These are phyloP conservation scores for Dicrostonyx torquatus DNA, from an alignment of 2,797 vertebrate species.

Conservation along the genomic window DNA sequence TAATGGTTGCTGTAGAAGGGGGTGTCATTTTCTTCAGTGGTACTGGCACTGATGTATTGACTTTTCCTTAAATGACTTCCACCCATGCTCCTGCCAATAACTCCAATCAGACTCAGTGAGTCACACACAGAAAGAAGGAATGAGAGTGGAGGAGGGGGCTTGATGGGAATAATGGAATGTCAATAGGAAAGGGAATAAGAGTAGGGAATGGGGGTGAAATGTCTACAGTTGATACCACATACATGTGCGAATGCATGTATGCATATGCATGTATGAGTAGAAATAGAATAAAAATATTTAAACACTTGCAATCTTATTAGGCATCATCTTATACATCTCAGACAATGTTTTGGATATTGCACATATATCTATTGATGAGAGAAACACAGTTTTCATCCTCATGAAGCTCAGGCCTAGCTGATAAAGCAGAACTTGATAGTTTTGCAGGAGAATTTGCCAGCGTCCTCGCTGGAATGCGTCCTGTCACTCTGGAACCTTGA, in stretches of 20 bases:
- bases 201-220: no score
- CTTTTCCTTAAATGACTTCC: background rate
- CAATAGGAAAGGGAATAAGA: background rate
- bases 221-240: background rate
- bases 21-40: background rate
- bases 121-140: background rate
- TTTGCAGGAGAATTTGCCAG: background rate
- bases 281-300: background rate
- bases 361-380: background rate
- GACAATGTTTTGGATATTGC: background rate
- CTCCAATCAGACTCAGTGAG: background rate
- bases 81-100: background rate
- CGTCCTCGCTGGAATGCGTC: background rate
- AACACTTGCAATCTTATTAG: background rate
- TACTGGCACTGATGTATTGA: background rate
- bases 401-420: background rate
- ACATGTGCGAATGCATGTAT: background rate
- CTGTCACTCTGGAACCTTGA: background rate
- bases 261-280: background rate
- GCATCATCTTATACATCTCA: background rate
- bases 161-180: background rate
- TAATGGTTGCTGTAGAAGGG: background rate
- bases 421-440: conserved; percentile 9
- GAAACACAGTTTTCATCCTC: background rate
- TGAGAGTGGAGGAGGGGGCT: background rate